phyloP scores from a whole-genome alignment of 2,113 vertebrate genomes.

The Gymnogyps californianus region DNA sequence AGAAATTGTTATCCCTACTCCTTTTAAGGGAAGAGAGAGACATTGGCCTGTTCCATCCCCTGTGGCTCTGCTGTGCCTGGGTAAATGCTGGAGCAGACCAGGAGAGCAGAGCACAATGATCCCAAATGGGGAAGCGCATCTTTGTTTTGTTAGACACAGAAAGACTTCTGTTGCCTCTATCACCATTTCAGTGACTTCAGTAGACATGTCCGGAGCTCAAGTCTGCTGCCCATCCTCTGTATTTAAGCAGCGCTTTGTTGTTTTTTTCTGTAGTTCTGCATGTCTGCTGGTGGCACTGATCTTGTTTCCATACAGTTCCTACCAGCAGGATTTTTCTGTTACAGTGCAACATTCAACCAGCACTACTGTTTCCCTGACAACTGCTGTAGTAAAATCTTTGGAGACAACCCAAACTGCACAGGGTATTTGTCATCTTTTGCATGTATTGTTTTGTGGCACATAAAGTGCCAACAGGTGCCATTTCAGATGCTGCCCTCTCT shows the following conservation, averaged over 20 bases:
- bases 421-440: not conserved
- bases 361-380: not conserved
- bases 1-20: not conserved
- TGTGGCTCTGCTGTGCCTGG: not conserved
- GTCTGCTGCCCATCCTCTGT: not conserved
- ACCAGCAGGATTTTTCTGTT: not conserved
- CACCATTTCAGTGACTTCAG: not conserved
- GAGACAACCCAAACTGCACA: not conserved
- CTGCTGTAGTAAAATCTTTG: not conserved
- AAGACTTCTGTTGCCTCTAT: not conserved
- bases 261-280: not conserved
- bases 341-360: not conserved
- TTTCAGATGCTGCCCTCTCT: not conserved
- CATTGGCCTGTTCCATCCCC: not conserved
- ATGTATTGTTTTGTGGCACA: not conserved
- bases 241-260: not conserved
- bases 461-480: not conserved
- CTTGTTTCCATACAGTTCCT: not conserved
- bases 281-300: not conserved
- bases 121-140: rapidly evolving
- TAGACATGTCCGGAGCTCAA: not conserved
- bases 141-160: not conserved
- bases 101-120: not conserved
- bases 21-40: not conserved
- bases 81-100: not conserved